phyloP scores from a whole-genome alignment of 2,888 invertebrate species.

The Pinctada fucata region DNA sequence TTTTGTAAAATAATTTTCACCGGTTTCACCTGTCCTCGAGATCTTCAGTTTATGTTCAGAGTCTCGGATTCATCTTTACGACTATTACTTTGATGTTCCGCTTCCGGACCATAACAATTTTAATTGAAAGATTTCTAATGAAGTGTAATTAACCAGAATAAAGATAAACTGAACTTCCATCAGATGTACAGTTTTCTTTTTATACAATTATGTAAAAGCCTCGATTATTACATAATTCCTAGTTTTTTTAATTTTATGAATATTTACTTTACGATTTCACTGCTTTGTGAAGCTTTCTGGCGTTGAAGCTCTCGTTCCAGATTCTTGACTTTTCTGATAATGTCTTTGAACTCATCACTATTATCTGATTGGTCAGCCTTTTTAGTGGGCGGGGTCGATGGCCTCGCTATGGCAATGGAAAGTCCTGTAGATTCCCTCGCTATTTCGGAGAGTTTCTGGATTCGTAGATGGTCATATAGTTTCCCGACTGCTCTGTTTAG shows the following conservation, averaged over 20 bases:
- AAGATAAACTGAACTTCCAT: too few relatives aligned
- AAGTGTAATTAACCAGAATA: too few relatives aligned
- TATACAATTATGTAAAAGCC: too few relatives aligned
- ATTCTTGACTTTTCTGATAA: slow-evolving; percentile 25
- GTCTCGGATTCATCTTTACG: too few relatives aligned
- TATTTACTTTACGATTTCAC: slow-evolving; percentile 10
- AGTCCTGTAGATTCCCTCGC: slow-evolving; percentile 25
- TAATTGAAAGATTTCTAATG: too few relatives aligned
- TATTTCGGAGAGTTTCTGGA: slow-evolving; percentile 28
- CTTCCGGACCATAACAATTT: too few relatives aligned
- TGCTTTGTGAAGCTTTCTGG: slow-evolving; percentile 26
- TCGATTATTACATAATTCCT: too few relatives aligned
- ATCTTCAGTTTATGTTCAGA: too few relatives aligned
- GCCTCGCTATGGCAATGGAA: slow-evolving; percentile 16
- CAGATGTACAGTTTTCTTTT: too few relatives aligned
- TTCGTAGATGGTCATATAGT: slow-evolving; percentile 25
- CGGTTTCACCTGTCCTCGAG: too few relatives aligned
- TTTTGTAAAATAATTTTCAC: too few relatives aligned
- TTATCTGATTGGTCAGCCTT: slow-evolving; percentile 7
- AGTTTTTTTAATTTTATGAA: neutral
- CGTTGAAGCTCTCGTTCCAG: slow-evolving; percentile 30
- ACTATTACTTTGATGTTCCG: too few relatives aligned
- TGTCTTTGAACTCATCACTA: slow-evolving; percentile 23
- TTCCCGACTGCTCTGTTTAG: slow-evolving; percentile 29
- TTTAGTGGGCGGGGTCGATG: slow-evolving; percentile 12